Evolutionary conservation across 2,888 invertebrate species (phyloP).

Genomic region (Phyllotreta cruciferae): DNA sequence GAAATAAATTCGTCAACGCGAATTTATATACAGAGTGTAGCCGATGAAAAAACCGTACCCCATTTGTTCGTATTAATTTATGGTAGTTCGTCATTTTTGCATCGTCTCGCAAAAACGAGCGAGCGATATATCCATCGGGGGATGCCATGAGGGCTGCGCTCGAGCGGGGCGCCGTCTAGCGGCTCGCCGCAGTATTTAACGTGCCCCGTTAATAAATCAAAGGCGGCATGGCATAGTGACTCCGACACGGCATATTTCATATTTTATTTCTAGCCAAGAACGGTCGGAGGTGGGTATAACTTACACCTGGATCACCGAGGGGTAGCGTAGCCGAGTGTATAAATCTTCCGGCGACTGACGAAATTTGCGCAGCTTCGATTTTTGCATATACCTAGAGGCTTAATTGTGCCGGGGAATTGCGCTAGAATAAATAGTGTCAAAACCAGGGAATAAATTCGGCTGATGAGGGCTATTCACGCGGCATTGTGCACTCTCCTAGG

Average conservation of each 20-base stretch:
- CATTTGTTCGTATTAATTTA: background rate
- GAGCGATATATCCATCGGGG: slow-evolving; percentile 7
- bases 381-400: too few species aligned
- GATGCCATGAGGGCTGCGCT: slow-evolving; percentile 9
- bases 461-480: slow-evolving; percentile 50
- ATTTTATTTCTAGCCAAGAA: slow-evolving; percentile 52
- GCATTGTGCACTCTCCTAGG: slow-evolving; percentile 36
- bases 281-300: slow-evolving; percentile 46
- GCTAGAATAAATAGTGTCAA: slow-evolving; percentile 44
- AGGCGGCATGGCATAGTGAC: slow-evolving; percentile 43
- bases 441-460: slow-evolving; percentile 49
- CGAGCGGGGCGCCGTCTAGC: slow-evolving; percentile 15
- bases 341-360: slow-evolving; percentile 38
- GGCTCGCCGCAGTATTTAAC: slow-evolving; percentile 53
- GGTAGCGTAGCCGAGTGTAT: slow-evolving; percentile 42
- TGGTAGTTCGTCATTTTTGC: background rate
- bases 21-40: slow-evolving; percentile 3
- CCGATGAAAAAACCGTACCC: background rate
- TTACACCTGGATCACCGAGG: slow-evolving; percentile 56
- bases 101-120: background rate
- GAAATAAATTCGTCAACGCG: slow-evolving; percentile 21
- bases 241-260: slow-evolving; percentile 58
- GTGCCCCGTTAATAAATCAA: slow-evolving; percentile 59
- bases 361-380: too few species aligned
- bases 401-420: too few species aligned